Base-by-base conservation (phyloP, 1,140 invertebrate genomes). In the Eriocheir sinensis region DNA sequence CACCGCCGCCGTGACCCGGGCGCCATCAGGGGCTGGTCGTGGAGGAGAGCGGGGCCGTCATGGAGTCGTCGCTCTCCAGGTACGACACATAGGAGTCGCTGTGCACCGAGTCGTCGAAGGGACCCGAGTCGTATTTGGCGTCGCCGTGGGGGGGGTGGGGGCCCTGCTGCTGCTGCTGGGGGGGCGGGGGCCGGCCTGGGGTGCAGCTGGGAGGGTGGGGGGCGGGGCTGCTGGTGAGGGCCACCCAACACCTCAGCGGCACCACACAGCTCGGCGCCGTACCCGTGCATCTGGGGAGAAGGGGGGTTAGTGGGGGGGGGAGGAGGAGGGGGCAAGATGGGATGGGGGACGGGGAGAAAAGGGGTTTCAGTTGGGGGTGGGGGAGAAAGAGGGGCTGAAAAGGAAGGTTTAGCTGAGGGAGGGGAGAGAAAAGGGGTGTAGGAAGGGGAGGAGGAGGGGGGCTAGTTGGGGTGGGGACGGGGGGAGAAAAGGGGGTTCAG, bases 1-100 rank as follows among this genome's bases (percentile, higher is more conserved):
- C 85, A 40, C 86, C 48, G 91, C 53, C 9, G 89, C 72, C 60
- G 89, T 89, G 79, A 94, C 86, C 88, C 89, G 44, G 21, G n/a
- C 0, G 44, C 36, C 93, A 95, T 95, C 96, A 95, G 90, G 95
- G 95, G 72, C 96, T 95, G 48, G 96, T 95, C 86, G 94, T 96
- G 38, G 95, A 88, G 72, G 93, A 93, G 4, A 95, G 48, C 3
- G 95, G 95, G 27, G 95, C 93, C 40, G 95, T 91, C 95, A 95
- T 95, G 32, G 95, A 94, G 95, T 96, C 95, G 91, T 96, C 95
- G 21, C 89, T 93, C 81, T 96, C 95, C n/a, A 96, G 85, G 90
- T 95, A 95, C n/a, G 96, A 96, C 83, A 96, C 95, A 92, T 95
- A 96, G 90, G 94, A 95, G 72, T 95, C 95, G 89, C 94, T 96